Evolutionary conservation across 2,888 invertebrate genomes (phyloP), one percentile per base, ranked within the genome.

Genomic region (Tridacna gigas): DNA sequence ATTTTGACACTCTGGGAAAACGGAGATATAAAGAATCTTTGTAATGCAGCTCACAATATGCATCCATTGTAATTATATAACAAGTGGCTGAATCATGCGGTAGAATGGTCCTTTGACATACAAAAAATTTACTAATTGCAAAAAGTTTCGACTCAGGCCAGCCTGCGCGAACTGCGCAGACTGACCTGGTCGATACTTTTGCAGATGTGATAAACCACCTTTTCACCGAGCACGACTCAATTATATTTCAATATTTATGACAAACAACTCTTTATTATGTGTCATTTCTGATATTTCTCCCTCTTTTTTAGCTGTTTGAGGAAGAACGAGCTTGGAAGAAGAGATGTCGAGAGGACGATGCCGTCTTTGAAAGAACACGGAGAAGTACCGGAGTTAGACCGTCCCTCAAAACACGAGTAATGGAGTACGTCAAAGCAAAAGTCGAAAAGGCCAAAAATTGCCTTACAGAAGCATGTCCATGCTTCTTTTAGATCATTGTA

Each of bases 301-400:
- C 26, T 25, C n/a, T 4, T 37, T 47, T 74, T 25, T n/a, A 74
- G 74, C 13, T 28, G 15, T n/a, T 26, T 7, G 45, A 60, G 37
- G 74, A 74, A 61, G 74, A 74, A n/a, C 26, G n/a, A 61, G 56
- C 28, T 20, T 74, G 74, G 74, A 74, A 74, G 26, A 61, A 15
- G 45, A 61, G 47, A 37, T 74, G 74, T 61, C 15, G 61, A 13
- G 74, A 60, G 15, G 61, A 61, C 37, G 45, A 74, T 37, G 74
- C 0, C 20, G 26, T 12, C 18, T 74, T 74, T 20, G 74, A 60
- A 61, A 60, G 22, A 61, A 28, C 20, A 15, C 25, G 61, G 4
- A 22, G 61, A 26, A 37, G 47, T 22, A 22, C 22, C 22, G 47
- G 47, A 25, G 69, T 48, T 13, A 45, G 18, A 47, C n/a, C 26